Percentiles rank a stretch among this genome's conserved stretches.
phyloP scores from a whole-genome alignment of 2,113 vertebrate species.

The Orcinus orca region DNA sequence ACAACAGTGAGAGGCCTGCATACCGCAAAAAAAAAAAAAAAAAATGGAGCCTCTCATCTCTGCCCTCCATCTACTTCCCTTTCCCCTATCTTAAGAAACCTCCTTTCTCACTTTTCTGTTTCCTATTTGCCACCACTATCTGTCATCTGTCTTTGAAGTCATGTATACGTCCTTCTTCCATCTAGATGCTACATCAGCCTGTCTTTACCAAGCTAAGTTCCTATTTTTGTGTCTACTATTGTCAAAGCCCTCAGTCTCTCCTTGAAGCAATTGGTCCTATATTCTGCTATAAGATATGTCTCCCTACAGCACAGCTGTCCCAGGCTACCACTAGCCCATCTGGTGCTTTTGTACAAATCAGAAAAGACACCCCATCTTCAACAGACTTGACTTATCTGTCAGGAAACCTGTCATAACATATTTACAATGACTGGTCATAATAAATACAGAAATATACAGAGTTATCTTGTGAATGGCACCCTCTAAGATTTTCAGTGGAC shows the following conservation, averaged over 20 bases:
- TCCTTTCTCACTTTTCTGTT: background rate
- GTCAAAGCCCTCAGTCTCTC: background rate
- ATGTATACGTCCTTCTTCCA: background rate
- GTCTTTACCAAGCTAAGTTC: background rate
- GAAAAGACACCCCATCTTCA: background rate
- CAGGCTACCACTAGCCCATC: no score
- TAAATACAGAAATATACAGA: background rate
- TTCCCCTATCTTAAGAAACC: background rate
- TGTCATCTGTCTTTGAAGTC: background rate
- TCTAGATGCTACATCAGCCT: background rate
- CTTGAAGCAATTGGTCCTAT: background rate
- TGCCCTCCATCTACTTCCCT: background rate
- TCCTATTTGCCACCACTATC: background rate
- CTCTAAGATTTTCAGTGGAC: background rate
- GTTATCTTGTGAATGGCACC: background rate
- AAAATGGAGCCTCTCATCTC: background rate
- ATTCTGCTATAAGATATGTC: background rate
- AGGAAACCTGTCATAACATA: background rate
- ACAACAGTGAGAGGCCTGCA: no score
- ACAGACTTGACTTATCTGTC: background rate
- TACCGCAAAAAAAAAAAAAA: no score
- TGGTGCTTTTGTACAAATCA: background rate
- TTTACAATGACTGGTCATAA: background rate
- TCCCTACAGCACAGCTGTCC: background rate
- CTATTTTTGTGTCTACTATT: background rate